phyloP scores from a whole-genome alignment of 2,888 invertebrate species.

The Lepidocyrtinus sp. region DNA sequence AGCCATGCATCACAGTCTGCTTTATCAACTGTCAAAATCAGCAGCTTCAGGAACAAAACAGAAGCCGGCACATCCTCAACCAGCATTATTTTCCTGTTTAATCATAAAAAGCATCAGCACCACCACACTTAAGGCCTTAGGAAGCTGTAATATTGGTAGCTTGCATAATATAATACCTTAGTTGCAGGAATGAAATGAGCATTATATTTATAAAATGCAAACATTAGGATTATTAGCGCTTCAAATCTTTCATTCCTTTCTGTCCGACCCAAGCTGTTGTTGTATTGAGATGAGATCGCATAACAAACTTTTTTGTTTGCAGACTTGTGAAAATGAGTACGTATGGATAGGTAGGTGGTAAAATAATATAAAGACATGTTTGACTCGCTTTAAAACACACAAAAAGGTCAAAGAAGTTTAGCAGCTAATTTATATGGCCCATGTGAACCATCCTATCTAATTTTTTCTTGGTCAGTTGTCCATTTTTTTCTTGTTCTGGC shows the following conservation, averaged over 20 bases:
- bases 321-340: neutral
- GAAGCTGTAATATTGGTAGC: neutral
- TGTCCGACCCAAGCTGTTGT: neutral
- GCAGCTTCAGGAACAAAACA: conserved; percentile 10
- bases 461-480: conserved; percentile 10
- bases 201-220: neutral
- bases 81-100: neutral
- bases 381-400: conserved; percentile 30
- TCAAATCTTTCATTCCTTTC: conserved; percentile 25
- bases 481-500: conserved; percentile 27
- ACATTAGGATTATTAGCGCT: conserved; percentile 24
- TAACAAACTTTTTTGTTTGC: neutral
- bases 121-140: neutral
- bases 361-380: neutral
- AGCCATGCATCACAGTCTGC: conserved; percentile 37
- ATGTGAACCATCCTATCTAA: neutral
- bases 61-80: conserved; percentile 33
- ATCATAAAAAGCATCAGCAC: conserved; percentile 10
- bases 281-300: neutral
- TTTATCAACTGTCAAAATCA: conserved; percentile 44
- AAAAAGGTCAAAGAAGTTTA: conserved; percentile 48
- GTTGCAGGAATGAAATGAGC: neutral
- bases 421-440: conserved; percentile 48
- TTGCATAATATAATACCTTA: neutral
- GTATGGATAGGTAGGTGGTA: neutral